phyloP scores from a whole-genome alignment of 2,797 vertebrate species.

The Oryzias dopingdopingensis region DNA sequence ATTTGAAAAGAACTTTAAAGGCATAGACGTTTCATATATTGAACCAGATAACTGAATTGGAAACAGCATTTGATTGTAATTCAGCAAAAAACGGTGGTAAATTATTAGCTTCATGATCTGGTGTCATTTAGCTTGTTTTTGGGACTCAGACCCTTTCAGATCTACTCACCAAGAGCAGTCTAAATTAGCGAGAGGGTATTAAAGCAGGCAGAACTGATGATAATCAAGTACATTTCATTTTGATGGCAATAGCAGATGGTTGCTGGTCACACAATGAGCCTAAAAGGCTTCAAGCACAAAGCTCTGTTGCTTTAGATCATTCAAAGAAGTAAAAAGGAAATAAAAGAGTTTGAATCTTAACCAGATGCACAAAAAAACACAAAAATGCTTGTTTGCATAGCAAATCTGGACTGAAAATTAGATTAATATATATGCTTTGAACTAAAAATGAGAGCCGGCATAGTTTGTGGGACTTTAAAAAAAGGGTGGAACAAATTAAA shows the following conservation, averaged over 20 bases:
- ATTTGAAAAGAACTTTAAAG: conserved; percentile 1
- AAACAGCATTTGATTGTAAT: neutral
- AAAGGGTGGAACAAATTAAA: too few species aligned
- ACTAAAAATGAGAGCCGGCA: too few species aligned
- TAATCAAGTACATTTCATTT: conserved; percentile 1
- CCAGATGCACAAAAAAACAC: too few species aligned
- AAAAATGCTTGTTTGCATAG: too few species aligned
- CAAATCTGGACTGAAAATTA: too few species aligned
- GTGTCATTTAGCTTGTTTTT: neutral
- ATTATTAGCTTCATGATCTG: neutral
- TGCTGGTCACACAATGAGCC: neutral
- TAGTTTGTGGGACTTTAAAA: too few species aligned
- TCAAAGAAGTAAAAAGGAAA: too few species aligned
- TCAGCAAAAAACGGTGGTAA: neutral
- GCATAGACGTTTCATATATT: neutral
- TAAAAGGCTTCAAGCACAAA: neutral
- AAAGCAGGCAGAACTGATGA: conserved; percentile 3
- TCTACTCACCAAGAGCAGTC: neutral
- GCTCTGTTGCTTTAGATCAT: too few species aligned
- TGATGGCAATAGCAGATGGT: conserved; percentile 6
- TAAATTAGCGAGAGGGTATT: neutral
- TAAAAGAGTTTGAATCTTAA: too few species aligned
- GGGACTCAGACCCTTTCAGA: neutral
- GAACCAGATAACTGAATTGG: neutral
- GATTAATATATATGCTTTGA: too few species aligned